Base-by-base conservation (phyloP, 2,797 vertebrate genomes). In the Dendrocincla tyrannina region DNA sequence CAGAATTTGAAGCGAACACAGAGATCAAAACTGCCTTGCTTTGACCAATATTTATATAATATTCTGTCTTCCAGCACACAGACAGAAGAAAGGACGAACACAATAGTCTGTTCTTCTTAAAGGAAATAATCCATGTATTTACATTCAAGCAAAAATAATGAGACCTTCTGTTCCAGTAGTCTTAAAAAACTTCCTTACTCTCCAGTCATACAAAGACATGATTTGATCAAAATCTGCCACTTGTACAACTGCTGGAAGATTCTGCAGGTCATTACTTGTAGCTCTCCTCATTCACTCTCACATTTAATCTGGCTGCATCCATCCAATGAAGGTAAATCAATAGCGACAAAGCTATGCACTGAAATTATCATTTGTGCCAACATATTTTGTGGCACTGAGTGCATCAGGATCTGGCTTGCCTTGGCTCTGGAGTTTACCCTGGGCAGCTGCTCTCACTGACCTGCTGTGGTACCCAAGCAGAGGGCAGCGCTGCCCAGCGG, bases 81-180 rank as follows among this genome's bases (percentile, higher is more conserved):
- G 44, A 59, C 0, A 60, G 46, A 81, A 84, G 80, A 93, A 91
- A 68, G 7, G 59, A 85, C 0, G 1, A 62, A 83, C 23, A 49
- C 8, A 81, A 33, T 22, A 88, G 59, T 74, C 42, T 69, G 11
- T 56, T 62, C 55, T 81, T 42, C 75, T 68, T 86, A 56, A 75
- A 76, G n/a, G 32, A 93, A 90, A 94, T 63, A 96, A 84, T 78
- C 49, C 3, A 0, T 8, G 25, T 73, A 66, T 72, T 91, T 84
- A 85, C 55, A 67, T 55, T 47, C 62, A 88, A 91, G 58, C 22
- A 82, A 91, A 96, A 88, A 62, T 80, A 89, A 85, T 11, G 35
- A 91, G 68, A 82, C 25, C 19, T 87, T 82, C 78, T 89, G 68
- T 84, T 91, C 64, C 30, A 72, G 11, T 27, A 4, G 13, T 75